Percentiles rank a stretch among this genome's conserved stretches.
Evolutionary conservation across 2,888 invertebrate species (phyloP).

Genomic region (Rotaria magnacalcarata): DNA sequence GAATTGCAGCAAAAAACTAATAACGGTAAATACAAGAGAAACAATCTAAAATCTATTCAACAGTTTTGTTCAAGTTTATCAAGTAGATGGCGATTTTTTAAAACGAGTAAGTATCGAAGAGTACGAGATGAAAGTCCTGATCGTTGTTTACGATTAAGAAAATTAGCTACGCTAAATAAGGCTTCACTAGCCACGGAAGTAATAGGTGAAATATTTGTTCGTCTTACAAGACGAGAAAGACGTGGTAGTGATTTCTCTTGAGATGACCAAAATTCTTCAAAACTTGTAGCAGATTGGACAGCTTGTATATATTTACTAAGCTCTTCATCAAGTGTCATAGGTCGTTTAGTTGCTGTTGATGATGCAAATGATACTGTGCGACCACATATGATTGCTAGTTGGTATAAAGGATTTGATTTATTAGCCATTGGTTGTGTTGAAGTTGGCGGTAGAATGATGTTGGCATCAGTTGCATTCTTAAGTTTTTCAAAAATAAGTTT

Average conservation of each 20-base stretch:
- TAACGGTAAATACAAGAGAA: too few relatives aligned
- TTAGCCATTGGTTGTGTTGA: not conserved
- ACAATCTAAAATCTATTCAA: not conserved
- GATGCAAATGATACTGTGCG: not conserved
- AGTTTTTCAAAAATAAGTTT: not conserved
- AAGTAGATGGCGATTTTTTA: not conserved
- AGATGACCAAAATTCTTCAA: not conserved
- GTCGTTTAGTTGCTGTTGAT: not conserved
- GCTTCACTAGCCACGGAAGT: not conserved
- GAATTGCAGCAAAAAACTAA: too few relatives aligned
- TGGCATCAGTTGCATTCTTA: not conserved
- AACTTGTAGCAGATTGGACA: not conserved
- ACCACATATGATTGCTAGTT: not conserved
- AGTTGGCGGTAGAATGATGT: not conserved
- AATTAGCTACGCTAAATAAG: not conserved
- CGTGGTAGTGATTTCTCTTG: not conserved
- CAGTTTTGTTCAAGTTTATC: not conserved
- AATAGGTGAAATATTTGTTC: not conserved
- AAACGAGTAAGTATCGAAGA: not conserved
- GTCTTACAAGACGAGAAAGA: not conserved
- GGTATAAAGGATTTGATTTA: not conserved
- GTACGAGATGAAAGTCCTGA: not conserved
- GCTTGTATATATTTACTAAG: not conserved
- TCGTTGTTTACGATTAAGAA: not conserved
- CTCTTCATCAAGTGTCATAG: not conserved